Percentiles rank a stretch among this genome's conserved stretches.
Evolutionary conservation across 37 sponge, comb jelly and placozoan genomes (phyloP).

Genomic region (Corticium candelabrum): DNA sequence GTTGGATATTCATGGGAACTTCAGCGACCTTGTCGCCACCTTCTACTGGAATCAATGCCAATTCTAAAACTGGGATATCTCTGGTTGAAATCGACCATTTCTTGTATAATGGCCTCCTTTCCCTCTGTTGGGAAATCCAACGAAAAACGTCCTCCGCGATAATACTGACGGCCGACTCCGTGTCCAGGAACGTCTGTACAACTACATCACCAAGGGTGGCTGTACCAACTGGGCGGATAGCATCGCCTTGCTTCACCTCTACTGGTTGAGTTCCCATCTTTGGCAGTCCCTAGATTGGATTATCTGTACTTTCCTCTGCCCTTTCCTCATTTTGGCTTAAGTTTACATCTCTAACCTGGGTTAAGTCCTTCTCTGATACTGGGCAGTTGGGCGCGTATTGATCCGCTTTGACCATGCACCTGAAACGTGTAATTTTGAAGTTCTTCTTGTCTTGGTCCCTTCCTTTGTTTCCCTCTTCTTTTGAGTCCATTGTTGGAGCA

Average conservation of each 20-base stretch:
- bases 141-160: not conserved
- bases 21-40: not conserved
- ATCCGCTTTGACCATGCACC: not conserved
- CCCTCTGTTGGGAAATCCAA: not conserved
- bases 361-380: not conserved
- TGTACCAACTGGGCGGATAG: not conserved
- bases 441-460: no score
- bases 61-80: not conserved
- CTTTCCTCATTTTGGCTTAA: not conserved
- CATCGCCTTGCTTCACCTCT: not conserved
- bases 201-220: not conserved
- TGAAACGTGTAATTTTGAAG: no score
- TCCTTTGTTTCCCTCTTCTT: no score
- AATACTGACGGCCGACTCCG: not conserved
- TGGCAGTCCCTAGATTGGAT: not conserved
- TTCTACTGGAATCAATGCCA: not conserved
- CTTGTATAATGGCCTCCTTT: not conserved
- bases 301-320: not conserved
- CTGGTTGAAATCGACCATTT: not conserved
- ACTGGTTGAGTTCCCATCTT: no score
- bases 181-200: not conserved
- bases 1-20: not conserved
- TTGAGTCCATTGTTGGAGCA: no score
- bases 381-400: not conserved
- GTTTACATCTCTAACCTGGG: not conserved